Base-by-base conservation (phyloP, 92 coral and sea anemone species). In the Umimayanthus kanabou region DNA sequence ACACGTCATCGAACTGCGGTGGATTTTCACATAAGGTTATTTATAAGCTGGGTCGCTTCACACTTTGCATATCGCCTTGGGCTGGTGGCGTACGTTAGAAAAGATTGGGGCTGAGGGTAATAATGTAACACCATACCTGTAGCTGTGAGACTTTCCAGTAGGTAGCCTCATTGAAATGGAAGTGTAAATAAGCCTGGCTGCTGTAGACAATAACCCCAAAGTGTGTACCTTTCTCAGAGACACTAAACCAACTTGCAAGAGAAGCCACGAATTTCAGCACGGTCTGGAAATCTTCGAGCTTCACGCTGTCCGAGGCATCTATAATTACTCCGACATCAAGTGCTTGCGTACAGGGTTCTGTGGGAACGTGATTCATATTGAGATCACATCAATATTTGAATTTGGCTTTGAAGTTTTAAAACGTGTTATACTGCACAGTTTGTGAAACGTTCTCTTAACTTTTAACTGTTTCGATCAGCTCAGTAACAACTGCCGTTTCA, bases 261-360 rank as follows among this genome's bases (percentile, higher is more conserved):
- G 61, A 66, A 42, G 76, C 86, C 61, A 67, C 76, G 58, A 66
- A 65, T 1, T 14, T 6, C 39, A 43, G 49, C 20, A 66, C 45
- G 20, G 26, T 67, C 49, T 67, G 40, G 26, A 11, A 82, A 18
- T 82, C 77, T 18, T 82, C 22, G 2, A n/a, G 64, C 22, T 67
- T 67, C 20, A 82, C 86, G 55, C 86, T 82, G 29, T 67, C 77
- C 6, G 86, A 82, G 39, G 86, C 86, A 42, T 82, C 86, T 23
- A 82, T 64, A 26, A 82, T 26, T 18, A 82, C 76, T 9, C 77
- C 86, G 40, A 82, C 25, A 47, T 82, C 86, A 42, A 82, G 58
- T 39, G 86, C 86, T 30, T 66, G 25, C 0, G 76, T 82, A 30
- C 86, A 82, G 0, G 76, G 64, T 23, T 23, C 86, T 67, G 73